Evolutionary conservation across 2,113 vertebrate genomes (phyloP), one percentile per base, ranked within the genome.

Genomic region (Orientallactaga bullata): DNA sequence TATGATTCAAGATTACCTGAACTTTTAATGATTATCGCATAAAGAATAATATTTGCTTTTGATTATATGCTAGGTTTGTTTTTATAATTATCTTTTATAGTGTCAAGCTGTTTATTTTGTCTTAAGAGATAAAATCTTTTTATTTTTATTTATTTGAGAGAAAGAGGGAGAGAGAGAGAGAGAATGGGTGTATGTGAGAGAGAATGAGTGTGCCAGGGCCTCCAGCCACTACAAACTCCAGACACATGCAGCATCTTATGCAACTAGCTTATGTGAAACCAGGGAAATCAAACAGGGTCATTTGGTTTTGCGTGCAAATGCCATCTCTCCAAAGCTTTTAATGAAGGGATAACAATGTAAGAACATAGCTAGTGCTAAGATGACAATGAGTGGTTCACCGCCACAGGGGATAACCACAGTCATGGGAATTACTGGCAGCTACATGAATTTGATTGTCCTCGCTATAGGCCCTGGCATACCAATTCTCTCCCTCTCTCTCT

Each of bases 1-100:
- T 9, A n/a, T 69, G 58, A 77, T 68, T 93, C 51, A 77, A 85
- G 18, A 73, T 78, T 77, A 82, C 55, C 23, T 61, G 79, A 69
- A 74, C 39, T 90, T 55, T 71, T 15, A 35, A 82, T 78, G 28
- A 73, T 2, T 28, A 18, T 8, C n/a, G 3, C 15, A 42, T 86
- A 85, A 88, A 35, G 6, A 74, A 85, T 21, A 37, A 13, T 88
- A 13, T 73, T 85, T 91, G n/a, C 6, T 93, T 89, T 94, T 74
- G 66, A 24, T 86, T 76, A 78, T n/a, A 55, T 21, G 18, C 66
- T 20, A 85, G 47, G 68, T 71, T 58, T 37, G 6, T 90, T 86
- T 78, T 72, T 65, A 0, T 76, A 88, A 88, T 63, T 74, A 71
- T 39, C 5, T n/a, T 79, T 90, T 65, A 4, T 71, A 30, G 55